Percentiles rank a stretch among this genome's conserved stretches.
Conservation (phyloP, 2,888 invertebrate genomes). For the Dynastes grantii region DNA sequence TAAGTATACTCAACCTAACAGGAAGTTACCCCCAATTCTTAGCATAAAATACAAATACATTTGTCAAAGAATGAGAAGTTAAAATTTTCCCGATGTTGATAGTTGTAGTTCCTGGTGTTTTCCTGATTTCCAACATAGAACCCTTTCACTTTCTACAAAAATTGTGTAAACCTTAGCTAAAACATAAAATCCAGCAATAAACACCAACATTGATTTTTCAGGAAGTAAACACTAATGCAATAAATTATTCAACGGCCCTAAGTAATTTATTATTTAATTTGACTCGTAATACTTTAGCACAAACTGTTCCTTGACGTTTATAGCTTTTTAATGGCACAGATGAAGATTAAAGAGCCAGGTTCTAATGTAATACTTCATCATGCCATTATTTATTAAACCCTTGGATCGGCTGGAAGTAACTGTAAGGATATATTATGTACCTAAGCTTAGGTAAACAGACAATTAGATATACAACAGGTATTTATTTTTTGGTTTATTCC, state of each 20-base stretch:
- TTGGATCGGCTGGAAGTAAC: not conserved
- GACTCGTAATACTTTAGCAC: not conserved
- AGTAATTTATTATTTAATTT: conserved; percentile 17
- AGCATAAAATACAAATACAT: too few relatives aligned
- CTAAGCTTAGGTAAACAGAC: too few relatives aligned
- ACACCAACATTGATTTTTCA: not conserved
- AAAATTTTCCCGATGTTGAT: too few relatives aligned
- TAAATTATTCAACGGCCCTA: conserved; percentile 12
- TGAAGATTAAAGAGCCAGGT: conserved; percentile 5
- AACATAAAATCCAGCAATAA: not conserved
- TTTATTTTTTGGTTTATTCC: too few relatives aligned
- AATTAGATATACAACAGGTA: too few relatives aligned
- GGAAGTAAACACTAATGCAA: conserved; percentile 4
- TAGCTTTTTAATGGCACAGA: not conserved
- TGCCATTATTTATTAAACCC: not conserved
- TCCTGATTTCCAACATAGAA: too few relatives aligned
- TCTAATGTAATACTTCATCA: conserved; percentile 3
- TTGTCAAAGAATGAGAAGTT: too few relatives aligned
- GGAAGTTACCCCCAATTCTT: too few relatives aligned
- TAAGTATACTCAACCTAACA: too few relatives aligned
- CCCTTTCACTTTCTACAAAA: too few relatives aligned
- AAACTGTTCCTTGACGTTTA: conserved; percentile 19
- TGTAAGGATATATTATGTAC: not conserved
- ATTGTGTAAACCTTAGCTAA: too few relatives aligned
- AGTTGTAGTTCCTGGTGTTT: too few relatives aligned